Conservation (phyloP, 2,888 invertebrate genomes). For the Phorcus lineatus region DNA sequence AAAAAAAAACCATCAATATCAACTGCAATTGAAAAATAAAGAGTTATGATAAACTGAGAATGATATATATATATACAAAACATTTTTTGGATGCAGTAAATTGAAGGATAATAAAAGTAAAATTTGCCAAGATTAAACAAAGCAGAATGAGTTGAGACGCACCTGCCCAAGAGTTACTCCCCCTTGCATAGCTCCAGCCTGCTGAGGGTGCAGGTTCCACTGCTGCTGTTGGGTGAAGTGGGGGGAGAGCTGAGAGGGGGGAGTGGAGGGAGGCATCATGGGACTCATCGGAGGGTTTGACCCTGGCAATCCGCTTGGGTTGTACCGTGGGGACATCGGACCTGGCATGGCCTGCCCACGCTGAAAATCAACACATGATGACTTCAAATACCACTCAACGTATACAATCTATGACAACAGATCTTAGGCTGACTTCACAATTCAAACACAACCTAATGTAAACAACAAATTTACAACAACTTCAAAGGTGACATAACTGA, state of each 20-base stretch:
- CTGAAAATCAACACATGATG: slow-evolving; percentile 43
- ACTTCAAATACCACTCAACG: not conserved
- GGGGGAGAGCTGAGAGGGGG: slow-evolving; percentile 62
- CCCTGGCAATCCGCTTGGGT: slow-evolving; percentile 38
- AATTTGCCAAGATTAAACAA: too few species aligned
- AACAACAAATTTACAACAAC: slow-evolving; percentile 12
- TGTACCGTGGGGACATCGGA: slow-evolving; percentile 68
- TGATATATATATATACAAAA: too few species aligned
- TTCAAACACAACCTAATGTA: slow-evolving; percentile 9
- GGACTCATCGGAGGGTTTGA: slow-evolving; percentile 42
- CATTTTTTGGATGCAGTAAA: too few species aligned
- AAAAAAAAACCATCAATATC: too few species aligned
- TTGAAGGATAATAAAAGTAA: too few species aligned
- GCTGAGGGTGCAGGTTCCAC: slow-evolving; percentile 32
- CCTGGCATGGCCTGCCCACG: slow-evolving; percentile 68
- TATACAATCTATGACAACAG: not conserved
- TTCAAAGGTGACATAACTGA: not conserved
- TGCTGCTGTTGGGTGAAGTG: slow-evolving; percentile 55
- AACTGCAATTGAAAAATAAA: too few species aligned
- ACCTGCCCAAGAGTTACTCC: slow-evolving; percentile 31
- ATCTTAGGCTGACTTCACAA: not conserved
- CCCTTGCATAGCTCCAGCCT: slow-evolving; percentile 31
- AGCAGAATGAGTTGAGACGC: not conserved
- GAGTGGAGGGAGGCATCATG: slow-evolving; percentile 50
- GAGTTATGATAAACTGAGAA: too few species aligned